Evolutionary conservation across 2,888 invertebrate genomes (phyloP).

Genomic region (Cotesia congregata): DNA sequence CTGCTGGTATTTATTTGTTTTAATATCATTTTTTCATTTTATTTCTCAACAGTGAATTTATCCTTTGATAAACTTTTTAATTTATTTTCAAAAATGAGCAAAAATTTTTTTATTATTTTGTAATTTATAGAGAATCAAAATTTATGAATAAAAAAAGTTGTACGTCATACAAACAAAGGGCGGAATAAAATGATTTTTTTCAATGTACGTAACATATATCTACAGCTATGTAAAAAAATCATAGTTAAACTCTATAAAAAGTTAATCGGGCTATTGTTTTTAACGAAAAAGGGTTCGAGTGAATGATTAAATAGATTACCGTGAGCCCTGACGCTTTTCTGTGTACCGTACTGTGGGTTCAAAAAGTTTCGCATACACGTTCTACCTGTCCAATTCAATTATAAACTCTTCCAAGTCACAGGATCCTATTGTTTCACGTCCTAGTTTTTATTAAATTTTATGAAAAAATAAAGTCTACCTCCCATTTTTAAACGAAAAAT

Average conservation of each 20-base stretch:
- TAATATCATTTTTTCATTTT: too few species aligned
- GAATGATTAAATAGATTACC: constrained; percentile 7
- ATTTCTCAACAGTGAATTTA: too few species aligned
- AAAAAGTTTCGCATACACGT: constrained; percentile 4
- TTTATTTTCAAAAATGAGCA: too few species aligned
- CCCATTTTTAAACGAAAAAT: background rate
- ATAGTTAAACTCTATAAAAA: background rate
- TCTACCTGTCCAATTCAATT: constrained; percentile 14
- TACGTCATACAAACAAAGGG: background rate
- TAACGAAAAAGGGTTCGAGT: constrained; percentile 7
- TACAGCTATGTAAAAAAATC: background rate
- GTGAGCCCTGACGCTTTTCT: constrained; percentile 5
- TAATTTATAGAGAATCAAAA: too few species aligned
- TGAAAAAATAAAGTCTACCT: background rate
- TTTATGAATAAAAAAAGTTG: too few species aligned
- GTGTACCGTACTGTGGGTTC: background rate
- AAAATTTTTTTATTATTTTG: too few species aligned
- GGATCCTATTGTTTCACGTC: background rate
- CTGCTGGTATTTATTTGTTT: too few species aligned
- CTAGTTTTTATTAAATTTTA: background rate
- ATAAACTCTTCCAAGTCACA: background rate
- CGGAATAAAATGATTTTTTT: background rate
- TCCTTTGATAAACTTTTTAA: too few species aligned
- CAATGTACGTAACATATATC: background rate
- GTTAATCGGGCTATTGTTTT: constrained; percentile 19